A percentile compares a stretch with the other conserved stretches of the same genome.
phyloP scores from a whole-genome alignment of 2,888 invertebrate genomes.

The Nemoura dubitans region DNA sequence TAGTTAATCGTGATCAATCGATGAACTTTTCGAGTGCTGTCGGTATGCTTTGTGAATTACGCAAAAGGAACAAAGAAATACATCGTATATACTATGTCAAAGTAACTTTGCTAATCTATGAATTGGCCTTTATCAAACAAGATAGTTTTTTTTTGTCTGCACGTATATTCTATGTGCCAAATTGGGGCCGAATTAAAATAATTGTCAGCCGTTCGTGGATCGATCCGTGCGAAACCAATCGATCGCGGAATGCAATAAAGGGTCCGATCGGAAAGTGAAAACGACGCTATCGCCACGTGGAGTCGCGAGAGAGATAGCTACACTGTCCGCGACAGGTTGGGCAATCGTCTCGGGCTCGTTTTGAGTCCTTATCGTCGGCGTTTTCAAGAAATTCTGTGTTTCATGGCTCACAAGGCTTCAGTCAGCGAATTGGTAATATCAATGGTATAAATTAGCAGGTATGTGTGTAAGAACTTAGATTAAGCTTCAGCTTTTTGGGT shows the following conservation, averaged over 20 bases:
- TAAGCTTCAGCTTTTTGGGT: no score
- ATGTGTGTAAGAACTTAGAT: no score
- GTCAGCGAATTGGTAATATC: no score
- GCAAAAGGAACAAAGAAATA: neutral
- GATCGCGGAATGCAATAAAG: neutral
- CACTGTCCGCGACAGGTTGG: neutral
- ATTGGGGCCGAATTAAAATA: neutral
- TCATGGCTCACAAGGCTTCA: no score
- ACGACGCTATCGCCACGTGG: neutral
- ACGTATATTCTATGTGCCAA: neutral
- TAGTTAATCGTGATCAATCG: neutral
- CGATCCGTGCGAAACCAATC: neutral
- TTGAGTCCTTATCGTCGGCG: no score
- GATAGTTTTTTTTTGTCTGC: neutral
- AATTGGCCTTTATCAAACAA: neutral
- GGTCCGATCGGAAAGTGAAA: neutral
- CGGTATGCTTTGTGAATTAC: neutral
- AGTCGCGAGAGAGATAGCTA: neutral
- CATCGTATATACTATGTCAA: no score
- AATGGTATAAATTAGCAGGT: no score
- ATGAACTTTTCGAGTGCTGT: neutral
- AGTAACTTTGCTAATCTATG: neutral
- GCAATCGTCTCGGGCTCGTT: neutral
- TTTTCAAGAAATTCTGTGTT: no score
- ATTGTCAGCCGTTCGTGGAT: neutral